phyloP scores from a whole-genome alignment of 2,113 vertebrate species.

The Coryphaenoides rupestris region DNA sequence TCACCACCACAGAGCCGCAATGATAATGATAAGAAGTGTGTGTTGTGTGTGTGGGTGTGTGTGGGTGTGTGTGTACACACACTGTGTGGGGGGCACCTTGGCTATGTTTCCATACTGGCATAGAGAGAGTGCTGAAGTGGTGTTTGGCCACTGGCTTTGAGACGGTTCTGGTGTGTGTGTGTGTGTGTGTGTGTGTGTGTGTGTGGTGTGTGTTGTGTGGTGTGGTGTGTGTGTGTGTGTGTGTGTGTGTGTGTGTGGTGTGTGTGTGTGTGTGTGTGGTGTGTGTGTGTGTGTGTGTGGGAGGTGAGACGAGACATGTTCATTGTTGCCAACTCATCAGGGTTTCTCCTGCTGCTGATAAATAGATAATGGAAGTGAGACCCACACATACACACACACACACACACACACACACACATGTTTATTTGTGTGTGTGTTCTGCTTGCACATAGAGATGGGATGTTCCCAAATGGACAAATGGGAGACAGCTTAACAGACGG shows the following conservation, averaged over 20 bases:
- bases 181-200: not conserved
- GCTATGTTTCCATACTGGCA: constrained; percentile 25
- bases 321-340: too few species aligned
- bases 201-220: constrained; percentile 1
- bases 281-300: not conserved
- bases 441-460: not conserved
- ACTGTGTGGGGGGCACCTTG: constrained; percentile 33
- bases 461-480: not conserved
- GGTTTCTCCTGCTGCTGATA: too few species aligned
- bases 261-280: not conserved
- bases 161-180: not conserved
- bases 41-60: constrained; percentile 23
- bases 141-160: constrained; percentile 3
- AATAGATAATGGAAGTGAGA: too few species aligned
- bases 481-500: constrained; percentile 55
- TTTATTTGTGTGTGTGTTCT: not conserved
- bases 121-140: constrained; percentile 20
- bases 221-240: not conserved
- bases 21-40: constrained; percentile 32
- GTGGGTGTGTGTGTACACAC: constrained; percentile 8
- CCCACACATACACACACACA: constrained; percentile 11
- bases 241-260: not conserved
- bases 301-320: not conserved
- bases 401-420: constrained; percentile 20
- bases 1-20: constrained; percentile 32